Base-by-base conservation (phyloP, 2,113 vertebrate species). In the Ibidorhyncha struthersii region DNA sequence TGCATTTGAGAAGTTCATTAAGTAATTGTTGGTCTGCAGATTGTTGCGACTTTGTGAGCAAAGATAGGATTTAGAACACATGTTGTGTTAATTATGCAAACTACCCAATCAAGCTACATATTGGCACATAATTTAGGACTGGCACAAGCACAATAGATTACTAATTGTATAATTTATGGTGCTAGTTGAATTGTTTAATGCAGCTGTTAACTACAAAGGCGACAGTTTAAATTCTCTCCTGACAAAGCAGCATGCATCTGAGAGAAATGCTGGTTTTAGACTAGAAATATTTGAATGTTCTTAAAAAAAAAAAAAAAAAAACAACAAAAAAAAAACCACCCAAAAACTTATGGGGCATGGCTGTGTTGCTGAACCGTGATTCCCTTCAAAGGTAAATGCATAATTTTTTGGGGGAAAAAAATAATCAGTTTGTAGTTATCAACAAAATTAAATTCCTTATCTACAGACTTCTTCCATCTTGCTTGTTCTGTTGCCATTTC, bases 61-160 rank as follows among this genome's bases (percentile, higher is more conserved):
- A 92, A 74, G 70, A 76, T n/a, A 78, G 30, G 71, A 76, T 82
- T 84, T 65, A 63, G 82, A 90, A 81, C 30, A 43, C 43, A 22
- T 58, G 20, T 70, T 76, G 16, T 34, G 8, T 66, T 84, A 79
- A 92, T 86, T 94, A 96, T 72, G 49, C 49, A 79, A 96, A 69
- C 49, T 82, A 58, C 23, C 18, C 58, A 87, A 91, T 89, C 81
- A 69, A 66, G 62, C 58, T 85, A 23, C 69, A 72, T 25, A 76
- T 53, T 82, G 61, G 6, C 30, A 40, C 65, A 26, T 84, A 50
- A 85, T 91, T 85, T 79, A 87, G 53, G 41, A 82, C 30, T 69
- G 62, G 40, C 25, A 89, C 25, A 82, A 91, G 32, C 30, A 85
- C 52, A 83, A 40, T 45, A 72, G 21, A 45, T n/a, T 40, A 45